These are phyloP conservation scores for Chrysotoxum bicinctum DNA, from an alignment of 2,888 invertebrate genomes.

Conservation along the genomic window DNA sequence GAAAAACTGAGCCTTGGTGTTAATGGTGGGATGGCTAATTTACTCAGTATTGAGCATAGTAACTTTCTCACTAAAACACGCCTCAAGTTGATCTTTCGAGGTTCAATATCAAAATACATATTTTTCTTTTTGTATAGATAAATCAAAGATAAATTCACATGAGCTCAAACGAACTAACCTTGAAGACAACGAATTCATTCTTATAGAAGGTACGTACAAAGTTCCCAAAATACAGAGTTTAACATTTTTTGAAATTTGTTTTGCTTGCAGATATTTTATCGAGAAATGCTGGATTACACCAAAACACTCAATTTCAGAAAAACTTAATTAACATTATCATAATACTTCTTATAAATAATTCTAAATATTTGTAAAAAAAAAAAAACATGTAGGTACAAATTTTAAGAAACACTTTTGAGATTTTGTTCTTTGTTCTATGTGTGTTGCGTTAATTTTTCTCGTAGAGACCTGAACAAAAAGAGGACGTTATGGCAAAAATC, in stretches of 20 bases:
- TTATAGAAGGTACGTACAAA: constrained; percentile 77
- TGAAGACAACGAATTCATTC: constrained; percentile 77
- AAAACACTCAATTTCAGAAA: neutral
- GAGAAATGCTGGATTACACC: neutral
- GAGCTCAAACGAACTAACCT: constrained; percentile 77
- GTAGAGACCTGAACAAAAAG: no score
- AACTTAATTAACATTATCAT: neutral
- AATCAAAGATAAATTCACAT: constrained; percentile 78
- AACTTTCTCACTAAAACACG: no score
- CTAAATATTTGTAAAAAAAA: neutral
- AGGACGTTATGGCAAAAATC: no score
- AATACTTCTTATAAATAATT: neutral
- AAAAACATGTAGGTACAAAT: neutral
- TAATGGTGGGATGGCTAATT: no score
- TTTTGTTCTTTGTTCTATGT: no score
- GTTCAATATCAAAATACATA: neutral
- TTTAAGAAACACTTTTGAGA: no score
- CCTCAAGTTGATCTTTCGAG: neutral
- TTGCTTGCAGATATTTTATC: constrained; percentile 48
- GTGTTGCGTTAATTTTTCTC: no score
- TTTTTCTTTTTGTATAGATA: constrained; percentile 74
- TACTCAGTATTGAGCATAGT: neutral
- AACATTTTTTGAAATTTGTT: neutral
- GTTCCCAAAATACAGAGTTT: neutral
- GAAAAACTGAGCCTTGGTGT: no score